A percentile compares a stretch with the other conserved stretches of the same genome.
phyloP scores from a whole-genome alignment of 2,888 invertebrate species.

The Sinohyriopsis cumingii region DNA sequence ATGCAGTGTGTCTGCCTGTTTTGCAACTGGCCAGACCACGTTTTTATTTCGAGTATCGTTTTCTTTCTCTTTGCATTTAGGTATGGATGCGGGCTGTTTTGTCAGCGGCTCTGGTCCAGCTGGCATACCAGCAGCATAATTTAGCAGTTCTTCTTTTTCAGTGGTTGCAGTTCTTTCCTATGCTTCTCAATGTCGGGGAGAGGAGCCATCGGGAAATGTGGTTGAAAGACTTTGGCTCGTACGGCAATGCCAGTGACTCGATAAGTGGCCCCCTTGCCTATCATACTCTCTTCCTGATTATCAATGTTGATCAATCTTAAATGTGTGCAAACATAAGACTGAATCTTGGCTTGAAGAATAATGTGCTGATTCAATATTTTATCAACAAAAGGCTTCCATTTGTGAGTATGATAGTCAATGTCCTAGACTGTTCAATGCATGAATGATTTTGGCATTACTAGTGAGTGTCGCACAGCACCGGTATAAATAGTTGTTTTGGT shows the following conservation, averaged over 20 bases:
- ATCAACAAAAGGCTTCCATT: constrained; percentile 28
- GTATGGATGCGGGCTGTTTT: background rate
- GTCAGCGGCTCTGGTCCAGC: background rate
- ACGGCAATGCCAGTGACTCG: constrained; percentile 46
- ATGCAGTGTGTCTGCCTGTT: background rate
- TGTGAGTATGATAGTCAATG: constrained; percentile 26
- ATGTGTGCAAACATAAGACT: too few relatives aligned
- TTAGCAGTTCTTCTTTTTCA: background rate
- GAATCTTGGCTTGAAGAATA: constrained; percentile 38
- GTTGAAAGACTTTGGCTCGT: constrained; percentile 14
- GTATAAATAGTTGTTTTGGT: too few relatives aligned
- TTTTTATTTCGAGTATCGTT: too few relatives aligned
- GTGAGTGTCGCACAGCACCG: constrained; percentile 5
- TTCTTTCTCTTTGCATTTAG: too few relatives aligned
- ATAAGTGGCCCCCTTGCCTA: constrained; percentile 39
- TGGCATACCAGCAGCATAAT: background rate
- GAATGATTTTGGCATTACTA: constrained; percentile 10
- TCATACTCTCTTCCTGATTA: constrained; percentile 32
- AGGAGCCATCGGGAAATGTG: background rate
- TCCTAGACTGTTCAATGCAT: constrained; percentile 26
- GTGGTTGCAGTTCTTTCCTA: background rate
- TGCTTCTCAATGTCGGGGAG: background rate
- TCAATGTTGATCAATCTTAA: constrained; percentile 35
- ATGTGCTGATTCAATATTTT: constrained; percentile 23
- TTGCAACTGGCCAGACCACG: too few relatives aligned